A percentile compares a stretch with the other conserved stretches of the same genome.
phyloP scores from a whole-genome alignment of 2,888 invertebrate genomes.

The Rhaphigaster nebulosa region DNA sequence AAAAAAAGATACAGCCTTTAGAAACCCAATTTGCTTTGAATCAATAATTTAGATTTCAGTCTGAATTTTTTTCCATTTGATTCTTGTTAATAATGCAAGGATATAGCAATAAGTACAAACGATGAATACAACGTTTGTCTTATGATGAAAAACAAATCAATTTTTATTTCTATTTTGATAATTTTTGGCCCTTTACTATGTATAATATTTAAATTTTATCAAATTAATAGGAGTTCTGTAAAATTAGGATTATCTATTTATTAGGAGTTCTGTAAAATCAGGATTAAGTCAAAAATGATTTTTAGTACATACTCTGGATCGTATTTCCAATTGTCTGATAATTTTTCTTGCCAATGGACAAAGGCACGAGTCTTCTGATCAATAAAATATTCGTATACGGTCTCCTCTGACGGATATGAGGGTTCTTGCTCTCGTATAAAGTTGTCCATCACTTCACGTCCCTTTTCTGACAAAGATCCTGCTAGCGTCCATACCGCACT shows the following conservation, averaged over 20 bases:
- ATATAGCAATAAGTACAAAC: too few species aligned
- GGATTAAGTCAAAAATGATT: not conserved
- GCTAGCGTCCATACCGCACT: conserved; percentile 90
- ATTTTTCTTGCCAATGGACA: conserved; percentile 84
- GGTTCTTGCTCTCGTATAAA: conserved; percentile 85
- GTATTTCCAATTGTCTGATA: conserved; percentile 82
- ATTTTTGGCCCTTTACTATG: not conserved
- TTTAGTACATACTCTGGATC: conserved; percentile 72
- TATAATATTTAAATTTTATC: not conserved
- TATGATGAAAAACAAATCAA: too few species aligned
- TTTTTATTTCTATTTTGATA: too few species aligned
- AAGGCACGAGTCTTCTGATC: conserved; percentile 80
- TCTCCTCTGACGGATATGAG: conserved; percentile 87
- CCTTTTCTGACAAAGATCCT: conserved; percentile 83
- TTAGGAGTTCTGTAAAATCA: not conserved
- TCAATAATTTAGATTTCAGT: too few species aligned
- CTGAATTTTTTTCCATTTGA: too few species aligned
- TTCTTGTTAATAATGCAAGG: too few species aligned
- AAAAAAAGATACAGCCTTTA: too few species aligned
- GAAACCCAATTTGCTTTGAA: too few species aligned
- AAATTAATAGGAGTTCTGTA: not conserved
- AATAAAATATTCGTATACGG: conserved; percentile 91
- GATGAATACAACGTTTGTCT: too few species aligned
- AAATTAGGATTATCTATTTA: not conserved
- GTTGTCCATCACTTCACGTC: conserved; percentile 82